Percentiles rank a stretch among this genome's conserved stretches.
These are phyloP conservation scores for Pavo muticus DNA, from an alignment of 2,113 vertebrate species.

Conservation along the genomic window DNA sequence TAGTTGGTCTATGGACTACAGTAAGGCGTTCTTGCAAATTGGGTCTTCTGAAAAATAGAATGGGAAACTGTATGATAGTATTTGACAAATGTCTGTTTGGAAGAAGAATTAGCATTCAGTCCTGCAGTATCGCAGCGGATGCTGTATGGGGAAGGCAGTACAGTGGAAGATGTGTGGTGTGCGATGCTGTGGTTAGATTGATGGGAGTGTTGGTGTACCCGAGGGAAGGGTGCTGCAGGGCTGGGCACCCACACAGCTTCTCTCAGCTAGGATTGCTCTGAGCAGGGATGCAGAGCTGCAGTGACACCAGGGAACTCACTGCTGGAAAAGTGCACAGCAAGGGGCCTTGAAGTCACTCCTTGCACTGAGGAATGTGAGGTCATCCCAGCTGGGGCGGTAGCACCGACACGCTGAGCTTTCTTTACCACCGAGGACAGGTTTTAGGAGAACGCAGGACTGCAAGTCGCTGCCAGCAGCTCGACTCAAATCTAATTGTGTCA, in stretches of 20 bases:
- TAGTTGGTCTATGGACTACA: neutral
- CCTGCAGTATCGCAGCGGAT: neutral
- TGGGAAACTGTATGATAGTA: neutral
- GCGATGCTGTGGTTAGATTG: neutral
- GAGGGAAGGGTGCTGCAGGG: neutral
- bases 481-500: slow-evolving; percentile 50
- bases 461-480: neutral
- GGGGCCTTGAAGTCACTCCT: neutral
- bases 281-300: neutral
- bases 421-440: neutral
- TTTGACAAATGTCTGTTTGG: neutral
- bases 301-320: neutral
- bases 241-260: neutral
- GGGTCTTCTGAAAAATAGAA: neutral
- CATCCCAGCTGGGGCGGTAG: rapidly evolving
- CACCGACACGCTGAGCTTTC: neutral
- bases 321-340: neutral
- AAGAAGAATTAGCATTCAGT: neutral
- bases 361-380: neutral
- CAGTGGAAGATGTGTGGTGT: neutral
- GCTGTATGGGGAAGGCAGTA: neutral
- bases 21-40: neutral
- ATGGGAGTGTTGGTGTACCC: neutral
- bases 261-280: neutral
- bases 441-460: neutral